Conservation (phyloP, 2,113 vertebrate genomes). For the Tiliqua scincoides region DNA sequence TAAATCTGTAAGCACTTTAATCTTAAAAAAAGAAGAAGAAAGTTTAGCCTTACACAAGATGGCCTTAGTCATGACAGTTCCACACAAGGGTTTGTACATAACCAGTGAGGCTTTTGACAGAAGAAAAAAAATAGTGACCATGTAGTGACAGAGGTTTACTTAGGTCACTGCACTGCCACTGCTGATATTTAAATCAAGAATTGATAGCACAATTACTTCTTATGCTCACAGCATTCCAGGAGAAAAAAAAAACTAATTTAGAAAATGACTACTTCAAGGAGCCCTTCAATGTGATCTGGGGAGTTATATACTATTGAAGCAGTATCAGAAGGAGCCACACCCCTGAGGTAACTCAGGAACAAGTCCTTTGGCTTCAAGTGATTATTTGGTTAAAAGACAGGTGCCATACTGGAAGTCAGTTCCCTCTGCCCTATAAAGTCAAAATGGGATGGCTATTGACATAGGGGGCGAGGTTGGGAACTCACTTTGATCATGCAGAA, state of each 20-base stretch:
- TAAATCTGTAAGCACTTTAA: constrained; percentile 78
- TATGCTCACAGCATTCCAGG: background rate
- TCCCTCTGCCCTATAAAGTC: too few relatives aligned
- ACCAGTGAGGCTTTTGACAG: background rate
- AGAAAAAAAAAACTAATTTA: background rate
- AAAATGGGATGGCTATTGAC: too few relatives aligned
- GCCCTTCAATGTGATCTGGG: background rate
- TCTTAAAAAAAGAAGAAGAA: constrained; percentile 67
- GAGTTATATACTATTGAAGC: background rate
- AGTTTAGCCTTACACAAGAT: constrained; percentile 2
- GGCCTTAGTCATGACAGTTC: background rate
- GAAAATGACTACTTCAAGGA: background rate
- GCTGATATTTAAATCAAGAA: background rate
- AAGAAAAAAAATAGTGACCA: too few relatives aligned
- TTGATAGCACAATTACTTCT: background rate
- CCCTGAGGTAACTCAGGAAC: too few relatives aligned
- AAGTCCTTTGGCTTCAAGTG: too few relatives aligned
- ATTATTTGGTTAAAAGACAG: background rate
- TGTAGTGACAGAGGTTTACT: background rate
- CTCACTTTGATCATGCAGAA: too few relatives aligned
- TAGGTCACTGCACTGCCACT: too few relatives aligned
- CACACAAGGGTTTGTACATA: background rate
- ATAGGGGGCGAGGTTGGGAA: too few relatives aligned
- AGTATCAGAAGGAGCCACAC: background rate
- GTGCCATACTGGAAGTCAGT: too few relatives aligned